Base-by-base conservation (phyloP, 1,140 invertebrate species). In the Heterodera schachtii region DNA sequence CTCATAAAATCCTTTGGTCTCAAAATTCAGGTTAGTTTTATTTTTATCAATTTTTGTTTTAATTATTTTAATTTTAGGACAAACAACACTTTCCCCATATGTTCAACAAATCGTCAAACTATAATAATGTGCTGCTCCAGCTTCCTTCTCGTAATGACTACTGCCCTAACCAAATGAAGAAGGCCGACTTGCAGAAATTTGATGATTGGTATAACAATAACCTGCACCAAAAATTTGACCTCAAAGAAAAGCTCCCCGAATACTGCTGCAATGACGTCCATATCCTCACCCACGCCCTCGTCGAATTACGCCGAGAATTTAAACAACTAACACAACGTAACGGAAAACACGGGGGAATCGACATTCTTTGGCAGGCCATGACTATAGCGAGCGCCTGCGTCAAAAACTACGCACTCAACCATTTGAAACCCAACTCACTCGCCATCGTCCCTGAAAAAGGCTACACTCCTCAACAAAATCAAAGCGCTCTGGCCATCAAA, bases 401-500 rank as follows among this genome's bases (percentile, higher is more conserved):
- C 52, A 77, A 21, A 47, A 43, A 57, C 31, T 76, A 57, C 8
- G 43, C 47, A 3, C 75, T 57, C 46, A 76, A 76, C 21, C 75
- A 77, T 43, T 73, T 77, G 71, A 41, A 77, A 13, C 8, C 19
- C 0, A 67, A 77, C 44, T 19, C 44, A 6, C 69, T 77, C 0
- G 75, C 75, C 19, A 60, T 77, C 6, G 67, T 73, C 6, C 75
- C 67, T 0, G 75, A 77, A 13, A 60, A 77, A 6, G 75, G 75
- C 19, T 60, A 60, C 21, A 67, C 57, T 11, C 57, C 2, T 7
- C 52, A 49, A 21, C 52, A 77, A 6, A 77, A 76, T 60, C 75
- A 77, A 73, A 77, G 75, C 52, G 75, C 44, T n/a, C n/a, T 77
- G 41, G 75, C 75, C n/a, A 8, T 77, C 7, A 77, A 77, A 70